These are phyloP conservation scores for Plutomurus gul DNA, from an alignment of 1,140 invertebrate genomes.

Conservation along the genomic window DNA sequence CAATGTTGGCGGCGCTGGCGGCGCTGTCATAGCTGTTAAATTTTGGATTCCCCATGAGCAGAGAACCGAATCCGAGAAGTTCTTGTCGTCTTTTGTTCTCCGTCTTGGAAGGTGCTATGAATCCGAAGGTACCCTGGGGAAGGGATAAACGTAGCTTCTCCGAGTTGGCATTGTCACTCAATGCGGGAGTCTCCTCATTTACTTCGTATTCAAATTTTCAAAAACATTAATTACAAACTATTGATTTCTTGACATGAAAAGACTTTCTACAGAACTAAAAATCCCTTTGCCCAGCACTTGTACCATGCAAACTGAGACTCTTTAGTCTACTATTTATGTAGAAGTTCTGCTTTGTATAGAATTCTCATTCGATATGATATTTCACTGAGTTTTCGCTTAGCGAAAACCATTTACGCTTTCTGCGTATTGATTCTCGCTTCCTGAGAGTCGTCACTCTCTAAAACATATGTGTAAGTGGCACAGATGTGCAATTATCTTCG, in stretches of 20 bases:
- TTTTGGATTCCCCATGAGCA: neutral
- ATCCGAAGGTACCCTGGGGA: neutral
- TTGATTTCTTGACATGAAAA: too few species aligned
- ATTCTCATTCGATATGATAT: too few species aligned
- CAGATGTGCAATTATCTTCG: too few species aligned
- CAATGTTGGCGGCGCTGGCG: neutral
- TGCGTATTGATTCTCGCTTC: too few species aligned
- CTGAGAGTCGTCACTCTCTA: too few species aligned
- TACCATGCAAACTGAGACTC: too few species aligned
- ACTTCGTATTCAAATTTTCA: neutral
- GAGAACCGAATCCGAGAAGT: neutral
- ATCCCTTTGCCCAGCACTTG: neutral
- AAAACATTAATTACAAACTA: neutral
- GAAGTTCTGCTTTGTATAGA: too few species aligned
- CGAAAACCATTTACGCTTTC: too few species aligned
- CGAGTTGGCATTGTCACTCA: slow-evolving; percentile 40
- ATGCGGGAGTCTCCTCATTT: slow-evolving; percentile 37
- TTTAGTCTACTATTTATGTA: too few species aligned
- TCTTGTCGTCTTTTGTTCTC: neutral
- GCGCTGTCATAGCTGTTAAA: neutral
- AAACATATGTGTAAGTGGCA: too few species aligned
- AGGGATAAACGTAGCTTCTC: slow-evolving; percentile 3
- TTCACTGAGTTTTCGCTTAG: too few species aligned
- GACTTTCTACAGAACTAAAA: neutral
- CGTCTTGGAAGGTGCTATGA: neutral